Base-by-base conservation (phyloP, 2,113 vertebrate species). In the Notarius quadriscutis region DNA sequence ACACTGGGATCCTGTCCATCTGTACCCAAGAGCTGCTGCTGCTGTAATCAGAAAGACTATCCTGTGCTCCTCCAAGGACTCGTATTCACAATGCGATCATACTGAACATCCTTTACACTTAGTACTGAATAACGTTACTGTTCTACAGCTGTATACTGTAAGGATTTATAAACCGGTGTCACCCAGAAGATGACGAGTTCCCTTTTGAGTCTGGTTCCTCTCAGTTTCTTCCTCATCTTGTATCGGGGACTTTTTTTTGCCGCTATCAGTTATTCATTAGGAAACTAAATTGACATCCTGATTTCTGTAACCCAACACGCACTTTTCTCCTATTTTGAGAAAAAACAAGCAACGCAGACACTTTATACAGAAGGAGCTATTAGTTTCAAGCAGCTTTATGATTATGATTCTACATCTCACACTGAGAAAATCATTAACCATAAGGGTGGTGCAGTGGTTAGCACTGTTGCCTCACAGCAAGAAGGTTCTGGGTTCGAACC, bases 351-450 rank as follows among this genome's bases (percentile, higher is more conserved):
- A 78, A 25, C 75, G 51, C 34, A 65, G 75, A 84, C 65, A 80
- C 63, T 55, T 92, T 92, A 91, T 1, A 63, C 41, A 5, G 7
- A 55, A 58, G 22, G 25, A 48, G 12, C 6, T 7, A 55, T 34
- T 10, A 4, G 18, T 41, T 51, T 57, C n/a, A 60, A 50, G 48
- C 71, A 17, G 11, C 25, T 65, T 77, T 65, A 88, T 91, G 91
- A 92, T 93, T 93, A 94, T 93, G 91, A 92, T n/a, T 94, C 92
- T 92, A 22, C 34, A 89, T 89, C 85, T 82, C 86, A 87, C 58
- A 78, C 58, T 53, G 87, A 27, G 87, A 83, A 48, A 81, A 34
- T 7, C n/a, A 85, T 50, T 81, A 80, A 65, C 90, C 91, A 91
- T 69, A 74, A 41, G 41, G 41, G 41, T 41, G 41, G 4, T 41